Evolutionary conservation across 2,888 invertebrate genomes (phyloP), one percentile per base, ranked within the genome.

Genomic region (Caenorhabditis sp.): DNA sequence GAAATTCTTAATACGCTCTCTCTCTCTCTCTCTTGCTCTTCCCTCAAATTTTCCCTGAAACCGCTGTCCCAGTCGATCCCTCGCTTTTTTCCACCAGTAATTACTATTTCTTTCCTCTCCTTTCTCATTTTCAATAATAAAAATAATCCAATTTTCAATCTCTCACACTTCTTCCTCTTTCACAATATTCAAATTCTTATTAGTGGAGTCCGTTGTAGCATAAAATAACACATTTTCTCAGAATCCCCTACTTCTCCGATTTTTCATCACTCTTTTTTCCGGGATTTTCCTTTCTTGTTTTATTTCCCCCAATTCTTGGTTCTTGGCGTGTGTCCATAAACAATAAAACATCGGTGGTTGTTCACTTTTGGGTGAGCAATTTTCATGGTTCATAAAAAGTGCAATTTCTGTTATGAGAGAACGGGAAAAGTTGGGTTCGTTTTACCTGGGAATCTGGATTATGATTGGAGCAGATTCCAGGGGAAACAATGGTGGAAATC

Each of bases 171-270:
- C 66, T 47, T 3, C 64, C 7, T n/a, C 19, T 31, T 10, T n/a
- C n/a, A n/a, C n/a, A 59, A 8, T 59, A 59, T 31, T 59, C 35
- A 22, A 19, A 59, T 63, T 41, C 61, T 73, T 72, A 28, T 70
- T 70, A 58, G 47, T 58, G 24, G 8, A 19, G 5, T 14, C 1
- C 41, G 44, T 41, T 44, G 26, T 47, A 12, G 2, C n/a, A n/a
- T 24, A 51, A 24, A 41, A 12, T 22, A 41, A 35, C 19, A 28
- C 2, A 38, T 22, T 14, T 44, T 61, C 61, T 61, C 41, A 22
- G 61, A 61, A 61, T 63, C 44, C 26, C 19, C 7, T 7, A 6
- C 4, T 59, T n/a, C 38, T 38, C 38, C 31, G 2, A n/a, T 41
- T 22, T 38, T 68, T 24, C 22, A 22, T 35, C 38, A 49, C 41